phyloP scores from a whole-genome alignment of 2,888 invertebrate species.

The Marronus borbonicus region DNA sequence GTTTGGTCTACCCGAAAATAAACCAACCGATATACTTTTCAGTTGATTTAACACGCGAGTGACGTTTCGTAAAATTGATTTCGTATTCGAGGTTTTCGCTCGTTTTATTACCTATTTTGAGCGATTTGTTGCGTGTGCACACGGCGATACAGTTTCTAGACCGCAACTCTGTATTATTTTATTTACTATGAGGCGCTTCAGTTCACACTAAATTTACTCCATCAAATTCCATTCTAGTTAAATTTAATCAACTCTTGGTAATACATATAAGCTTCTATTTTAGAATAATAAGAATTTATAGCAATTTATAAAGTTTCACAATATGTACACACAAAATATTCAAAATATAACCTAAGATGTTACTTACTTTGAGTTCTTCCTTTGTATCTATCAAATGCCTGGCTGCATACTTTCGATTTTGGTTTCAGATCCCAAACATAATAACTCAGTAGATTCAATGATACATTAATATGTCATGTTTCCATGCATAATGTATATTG shows the following conservation, averaged over 20 bases:
- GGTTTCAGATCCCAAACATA: too few relatives aligned
- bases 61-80: constrained; percentile 47
- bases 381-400: too few relatives aligned
- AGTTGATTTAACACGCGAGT: constrained; percentile 41
- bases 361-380: too few relatives aligned
- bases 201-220: constrained; percentile 35
- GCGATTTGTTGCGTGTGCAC: constrained; percentile 37
- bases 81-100: constrained; percentile 34
- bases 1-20: constrained; percentile 16
- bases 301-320: too few relatives aligned
- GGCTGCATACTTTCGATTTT: too few relatives aligned
- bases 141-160: constrained; percentile 5
- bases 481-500: too few relatives aligned
- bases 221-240: constrained; percentile 23
- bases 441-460: too few relatives aligned
- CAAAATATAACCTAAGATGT: too few relatives aligned
- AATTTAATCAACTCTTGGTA: neutral
- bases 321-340: too few relatives aligned
- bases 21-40: constrained; percentile 44
- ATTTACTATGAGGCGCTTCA: constrained; percentile 17
- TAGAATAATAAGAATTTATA: neutral
- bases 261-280: neutral
- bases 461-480: too few relatives aligned
- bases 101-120: constrained; percentile 41
- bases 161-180: constrained; percentile 23